A percentile compares a stretch with the other conserved stretches of the same genome.
These are phyloP conservation scores for Liopterus haemorrhoidalis DNA, from an alignment of 2,888 invertebrate genomes.

Conservation along the genomic window DNA sequence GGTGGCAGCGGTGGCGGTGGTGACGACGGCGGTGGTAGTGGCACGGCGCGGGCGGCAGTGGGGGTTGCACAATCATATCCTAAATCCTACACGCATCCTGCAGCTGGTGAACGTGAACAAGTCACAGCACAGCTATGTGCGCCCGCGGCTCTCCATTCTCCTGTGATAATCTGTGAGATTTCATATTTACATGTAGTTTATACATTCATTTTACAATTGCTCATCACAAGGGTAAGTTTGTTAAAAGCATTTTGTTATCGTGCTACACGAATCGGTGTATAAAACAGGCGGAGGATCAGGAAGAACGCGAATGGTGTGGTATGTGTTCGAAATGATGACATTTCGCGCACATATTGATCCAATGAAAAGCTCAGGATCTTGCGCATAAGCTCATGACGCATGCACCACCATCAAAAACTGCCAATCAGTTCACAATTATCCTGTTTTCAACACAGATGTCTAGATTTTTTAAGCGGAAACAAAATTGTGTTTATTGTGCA, in stretches of 20 bases:
- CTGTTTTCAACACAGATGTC: conserved; percentile 1
- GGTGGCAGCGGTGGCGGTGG: conserved; percentile 13
- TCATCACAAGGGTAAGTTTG: conserved; percentile 8
- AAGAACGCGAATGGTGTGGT: conserved; percentile 26
- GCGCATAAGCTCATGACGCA: conserved; percentile 33
- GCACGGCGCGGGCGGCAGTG: too few relatives aligned
- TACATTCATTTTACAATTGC: not conserved
- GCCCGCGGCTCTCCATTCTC: conserved; percentile 1
- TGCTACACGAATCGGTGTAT: conserved; percentile 14
- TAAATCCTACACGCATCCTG: too few relatives aligned
- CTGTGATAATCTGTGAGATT: conserved; percentile 1
- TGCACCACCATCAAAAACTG: conserved; percentile 29
- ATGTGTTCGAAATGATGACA: conserved; percentile 25
- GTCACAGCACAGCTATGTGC: too few relatives aligned
- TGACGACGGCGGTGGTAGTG: conserved; percentile 26
- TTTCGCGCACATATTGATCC: conserved; percentile 23
- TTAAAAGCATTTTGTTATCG: not conserved
- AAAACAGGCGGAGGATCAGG: conserved; percentile 12
- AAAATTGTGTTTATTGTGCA: too few relatives aligned
- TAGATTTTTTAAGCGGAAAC: conserved; percentile 1
- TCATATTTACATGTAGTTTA: not conserved
- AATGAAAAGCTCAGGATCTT: conserved; percentile 26
- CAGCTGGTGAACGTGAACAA: too few relatives aligned
- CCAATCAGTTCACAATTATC: conserved; percentile 18
- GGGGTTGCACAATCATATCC: conserved; percentile 18